Base-by-base conservation (phyloP, 1,140 invertebrate species). In the Eueides isabella region DNA sequence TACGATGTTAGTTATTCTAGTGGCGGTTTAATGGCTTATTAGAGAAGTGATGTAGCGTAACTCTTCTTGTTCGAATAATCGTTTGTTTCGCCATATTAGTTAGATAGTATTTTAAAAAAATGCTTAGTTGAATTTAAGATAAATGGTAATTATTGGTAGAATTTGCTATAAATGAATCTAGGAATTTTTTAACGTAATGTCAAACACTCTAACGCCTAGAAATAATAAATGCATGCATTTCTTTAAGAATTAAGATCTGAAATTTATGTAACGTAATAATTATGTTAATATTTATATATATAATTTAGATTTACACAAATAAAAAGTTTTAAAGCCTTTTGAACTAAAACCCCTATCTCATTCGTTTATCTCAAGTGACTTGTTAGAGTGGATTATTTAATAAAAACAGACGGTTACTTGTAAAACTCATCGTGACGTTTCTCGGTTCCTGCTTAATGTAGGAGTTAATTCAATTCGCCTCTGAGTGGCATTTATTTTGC, bases 391-490 rank as follows among this genome's bases (percentile, higher is more conserved):
- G 62, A 70, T 75, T 66, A 75, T 69, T 75, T 67, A 71, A 75
- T 75, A 75, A 75, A 69, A 75, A 71, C 55, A 65, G 30, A 66
- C 68, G 61, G 67, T 71, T 61, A 61, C 44, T 66, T 65, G 67
- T 66, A 75, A 71, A 74, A 74, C 67, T 70, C 72, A 70, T 74
- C 62, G 67, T 74, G 72, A 74, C 72, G 62, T 74, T 74, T 74
- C 72, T 70, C 41, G 30, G 66, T 74, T 63, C 61, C 67, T 61
- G 72, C 75, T 81, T 80, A 78, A 77, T 77, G 71, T 66, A 80
- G 64, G 68, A 70, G 71, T 77, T 85, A 84, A 83, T 86, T 87
- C 76, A 83, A 86, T 89, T 83, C 67, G 14, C 38, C 55, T 63
- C 44, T 61, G 61, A 74, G 72, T 71, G 67, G 73, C 78, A 82